phyloP scores from a whole-genome alignment of 2,113 vertebrate genomes.

The Podarcis raffonei region DNA sequence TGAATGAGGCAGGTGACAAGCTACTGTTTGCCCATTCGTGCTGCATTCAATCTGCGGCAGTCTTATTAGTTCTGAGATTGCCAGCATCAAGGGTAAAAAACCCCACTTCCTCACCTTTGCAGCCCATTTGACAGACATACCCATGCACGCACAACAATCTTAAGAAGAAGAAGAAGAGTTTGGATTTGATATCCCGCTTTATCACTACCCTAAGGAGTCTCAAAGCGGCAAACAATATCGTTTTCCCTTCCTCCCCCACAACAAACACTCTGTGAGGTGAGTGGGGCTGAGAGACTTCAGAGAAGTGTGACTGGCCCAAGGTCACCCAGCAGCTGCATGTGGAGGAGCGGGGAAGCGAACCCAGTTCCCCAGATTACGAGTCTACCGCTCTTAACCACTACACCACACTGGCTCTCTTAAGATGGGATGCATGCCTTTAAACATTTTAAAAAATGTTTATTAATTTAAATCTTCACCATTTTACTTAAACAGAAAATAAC shows the following conservation, averaged over 20 bases:
- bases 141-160: neutral
- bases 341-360: too few relatives aligned
- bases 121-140: neutral
- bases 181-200: too few relatives aligned
- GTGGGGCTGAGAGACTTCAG: too few relatives aligned
- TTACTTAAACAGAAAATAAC: neutral
- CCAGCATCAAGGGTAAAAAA: neutral
- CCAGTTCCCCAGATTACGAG: too few relatives aligned
- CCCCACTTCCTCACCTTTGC: neutral
- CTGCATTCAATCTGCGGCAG: neutral
- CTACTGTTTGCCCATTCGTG: neutral
- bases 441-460: neutral
- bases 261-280: too few relatives aligned
- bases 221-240: too few relatives aligned
- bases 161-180: neutral
- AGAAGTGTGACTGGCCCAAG: too few relatives aligned
- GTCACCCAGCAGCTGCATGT: too few relatives aligned
- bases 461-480: neutral
- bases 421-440: neutral
- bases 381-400: too few relatives aligned
- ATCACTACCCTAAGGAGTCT: too few relatives aligned
- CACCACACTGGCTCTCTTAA: neutral
- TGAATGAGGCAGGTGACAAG: conserved; percentile 7
- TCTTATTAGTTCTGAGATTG: neutral
- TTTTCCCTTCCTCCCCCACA: too few relatives aligned